Evolutionary conservation across 2,797 vertebrate genomes (phyloP).

Genomic region (Loriculus beryllinus): DNA sequence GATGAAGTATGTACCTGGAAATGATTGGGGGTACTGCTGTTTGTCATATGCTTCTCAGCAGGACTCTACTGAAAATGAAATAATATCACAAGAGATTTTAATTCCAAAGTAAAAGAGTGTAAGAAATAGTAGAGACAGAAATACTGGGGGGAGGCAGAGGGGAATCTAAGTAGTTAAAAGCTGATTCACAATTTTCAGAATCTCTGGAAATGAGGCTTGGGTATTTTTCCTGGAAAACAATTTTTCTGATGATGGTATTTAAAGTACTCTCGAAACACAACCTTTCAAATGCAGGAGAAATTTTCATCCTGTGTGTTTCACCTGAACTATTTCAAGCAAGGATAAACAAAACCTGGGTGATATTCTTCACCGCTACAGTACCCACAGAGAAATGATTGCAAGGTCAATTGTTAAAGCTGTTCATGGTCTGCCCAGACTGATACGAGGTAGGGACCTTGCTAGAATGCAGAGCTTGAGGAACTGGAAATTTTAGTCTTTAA

Average conservation of each 20-base stretch:
- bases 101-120: slow-evolving; percentile 16
- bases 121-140: not conserved
- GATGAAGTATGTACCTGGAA: slow-evolving; percentile 31
- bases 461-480: not conserved
- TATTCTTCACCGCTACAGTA: accelerated
- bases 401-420: not conserved
- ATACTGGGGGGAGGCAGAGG: not conserved
- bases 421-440: not conserved
- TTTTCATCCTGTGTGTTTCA: not conserved
- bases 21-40: not conserved
- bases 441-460: not conserved
- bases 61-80: not conserved
- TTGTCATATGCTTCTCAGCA: slow-evolving; percentile 15
- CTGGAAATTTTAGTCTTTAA: not conserved
- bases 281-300: not conserved
- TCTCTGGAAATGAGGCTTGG: not conserved
- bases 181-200: not conserved
- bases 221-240: not conserved
- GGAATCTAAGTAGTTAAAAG: not conserved
- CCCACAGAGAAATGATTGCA: not conserved
- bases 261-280: not conserved
- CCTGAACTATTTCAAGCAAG: not conserved
- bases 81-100: slow-evolving; percentile 18
- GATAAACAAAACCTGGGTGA: not conserved
- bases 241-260: not conserved